phyloP scores from a whole-genome alignment of 2,888 invertebrate genomes.

The Reticulitermes lucifugus region DNA sequence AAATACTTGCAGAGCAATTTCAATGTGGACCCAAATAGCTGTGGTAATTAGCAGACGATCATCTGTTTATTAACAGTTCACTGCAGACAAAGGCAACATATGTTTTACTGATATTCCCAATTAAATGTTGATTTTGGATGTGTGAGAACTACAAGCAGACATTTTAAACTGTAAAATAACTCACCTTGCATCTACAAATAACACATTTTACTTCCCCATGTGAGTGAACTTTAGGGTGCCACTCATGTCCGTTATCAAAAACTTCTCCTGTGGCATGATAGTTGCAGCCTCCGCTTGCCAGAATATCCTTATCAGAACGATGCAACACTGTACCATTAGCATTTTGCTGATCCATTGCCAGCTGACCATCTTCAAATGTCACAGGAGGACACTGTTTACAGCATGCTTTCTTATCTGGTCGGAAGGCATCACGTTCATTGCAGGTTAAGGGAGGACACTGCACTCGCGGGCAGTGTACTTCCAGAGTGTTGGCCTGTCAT shows the following conservation, averaged over 20 bases:
- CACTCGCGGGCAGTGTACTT: slow-evolving; percentile 81
- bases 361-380: neutral
- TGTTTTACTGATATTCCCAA: too few relatives aligned
- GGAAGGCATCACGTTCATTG: slow-evolving; percentile 77
- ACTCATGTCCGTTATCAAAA: slow-evolving; percentile 79
- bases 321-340: neutral
- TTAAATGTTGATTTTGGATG: too few relatives aligned
- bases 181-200: slow-evolving; percentile 91
- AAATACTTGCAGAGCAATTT: too few relatives aligned
- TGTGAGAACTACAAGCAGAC: too few relatives aligned
- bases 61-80: too few relatives aligned
- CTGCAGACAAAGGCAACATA: too few relatives aligned
- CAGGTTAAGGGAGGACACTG: slow-evolving; percentile 81
- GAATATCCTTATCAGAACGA: slow-evolving; percentile 74
- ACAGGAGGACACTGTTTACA: slow-evolving; percentile 79
- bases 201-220: slow-evolving; percentile 91
- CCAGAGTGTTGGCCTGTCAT: slow-evolving; percentile 71
- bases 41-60: too few relatives aligned
- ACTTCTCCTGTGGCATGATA: slow-evolving; percentile 74
- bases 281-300: slow-evolving; percentile 85
- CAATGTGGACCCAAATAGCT: too few relatives aligned
- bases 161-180: slow-evolving; percentile 53
- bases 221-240: slow-evolving; percentile 89
- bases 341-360: slow-evolving; percentile 33
- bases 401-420: slow-evolving; percentile 82